These are phyloP conservation scores for Clanis bilineata DNA, from an alignment of 2,888 invertebrate genomes.

Conservation along the genomic window DNA sequence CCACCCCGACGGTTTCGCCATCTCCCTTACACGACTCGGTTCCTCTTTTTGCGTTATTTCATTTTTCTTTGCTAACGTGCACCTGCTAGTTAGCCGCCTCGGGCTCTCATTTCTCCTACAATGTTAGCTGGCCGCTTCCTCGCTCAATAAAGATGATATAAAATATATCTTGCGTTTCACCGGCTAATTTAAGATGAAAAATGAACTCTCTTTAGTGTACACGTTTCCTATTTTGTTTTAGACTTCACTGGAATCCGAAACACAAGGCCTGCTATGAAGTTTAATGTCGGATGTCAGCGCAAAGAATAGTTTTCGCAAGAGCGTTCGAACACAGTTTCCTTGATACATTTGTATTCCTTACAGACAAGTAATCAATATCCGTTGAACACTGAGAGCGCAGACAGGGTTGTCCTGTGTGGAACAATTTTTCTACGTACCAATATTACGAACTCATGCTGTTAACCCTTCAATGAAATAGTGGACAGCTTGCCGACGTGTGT, in stretches of 20 bases:
- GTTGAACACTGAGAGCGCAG: constrained; percentile 60
- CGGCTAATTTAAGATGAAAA: constrained; percentile 17
- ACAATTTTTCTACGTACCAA: constrained; percentile 49
- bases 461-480: constrained; percentile 5
- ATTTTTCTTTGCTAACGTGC: constrained; percentile 78
- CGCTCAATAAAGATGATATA: constrained; percentile 37
- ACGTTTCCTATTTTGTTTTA: not conserved
- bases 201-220: not conserved
- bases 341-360: constrained; percentile 80
- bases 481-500: constrained; percentile 5
- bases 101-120: constrained; percentile 56
- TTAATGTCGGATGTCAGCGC: constrained; percentile 70
- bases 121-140: constrained; percentile 45
- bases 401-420: constrained; percentile 56
- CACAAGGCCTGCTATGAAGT: constrained; percentile 57
- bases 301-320: constrained; percentile 61
- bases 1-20: constrained; percentile 65
- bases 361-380: constrained; percentile 79
- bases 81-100: constrained; percentile 77
- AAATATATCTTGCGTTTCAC: constrained; percentile 33
- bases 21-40: constrained; percentile 59
- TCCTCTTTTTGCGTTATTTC: constrained; percentile 78
- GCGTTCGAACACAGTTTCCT: constrained; percentile 60
- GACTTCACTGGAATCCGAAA: constrained; percentile 37
- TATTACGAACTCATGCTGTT: constrained; percentile 2